Conservation (phyloP, 2,888 invertebrate genomes). For the Apocheima hispidaria region DNA sequence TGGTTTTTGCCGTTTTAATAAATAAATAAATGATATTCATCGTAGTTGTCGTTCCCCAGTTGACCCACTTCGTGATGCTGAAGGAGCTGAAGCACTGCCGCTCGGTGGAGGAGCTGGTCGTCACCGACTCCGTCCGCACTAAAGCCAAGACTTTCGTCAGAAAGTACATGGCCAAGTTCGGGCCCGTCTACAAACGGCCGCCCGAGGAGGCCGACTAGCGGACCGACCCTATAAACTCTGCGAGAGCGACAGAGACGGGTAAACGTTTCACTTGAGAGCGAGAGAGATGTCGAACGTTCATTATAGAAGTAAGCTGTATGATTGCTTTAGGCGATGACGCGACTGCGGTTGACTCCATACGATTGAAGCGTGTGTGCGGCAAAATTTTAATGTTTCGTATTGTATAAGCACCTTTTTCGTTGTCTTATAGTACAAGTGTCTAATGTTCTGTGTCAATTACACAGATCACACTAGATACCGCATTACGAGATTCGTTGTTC, state of each 20-base stretch:
- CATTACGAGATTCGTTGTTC: no score
- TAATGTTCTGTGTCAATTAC: no score
- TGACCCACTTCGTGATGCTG: slow-evolving; percentile 97
- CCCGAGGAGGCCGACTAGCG: slow-evolving; percentile 87
- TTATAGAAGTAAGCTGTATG: not conserved
- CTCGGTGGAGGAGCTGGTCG: slow-evolving; percentile 93
- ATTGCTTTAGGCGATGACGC: not conserved
- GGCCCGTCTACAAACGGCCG: slow-evolving; percentile 90
- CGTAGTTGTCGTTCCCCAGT: slow-evolving; percentile 81
- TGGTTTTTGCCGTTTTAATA: no score
- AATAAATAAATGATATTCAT: not conserved
- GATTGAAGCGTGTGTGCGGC: not conserved
- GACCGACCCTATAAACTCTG: not conserved
- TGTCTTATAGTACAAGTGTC: no score
- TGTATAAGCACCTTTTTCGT: no score
- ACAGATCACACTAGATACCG: no score
- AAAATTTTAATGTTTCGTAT: no score
- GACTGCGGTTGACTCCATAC: slow-evolving; percentile 12
- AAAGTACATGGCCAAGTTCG: slow-evolving; percentile 98
- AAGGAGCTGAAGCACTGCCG: slow-evolving; percentile 97
- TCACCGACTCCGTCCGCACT: slow-evolving; percentile 96
- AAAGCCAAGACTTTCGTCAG: slow-evolving; percentile 98
- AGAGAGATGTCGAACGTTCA: slow-evolving; percentile 1
- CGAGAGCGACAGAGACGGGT: not conserved
- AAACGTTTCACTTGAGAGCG: not conserved